Conservation (phyloP, 2,888 invertebrate genomes). For the Hirtodrosophila cameraria region DNA sequence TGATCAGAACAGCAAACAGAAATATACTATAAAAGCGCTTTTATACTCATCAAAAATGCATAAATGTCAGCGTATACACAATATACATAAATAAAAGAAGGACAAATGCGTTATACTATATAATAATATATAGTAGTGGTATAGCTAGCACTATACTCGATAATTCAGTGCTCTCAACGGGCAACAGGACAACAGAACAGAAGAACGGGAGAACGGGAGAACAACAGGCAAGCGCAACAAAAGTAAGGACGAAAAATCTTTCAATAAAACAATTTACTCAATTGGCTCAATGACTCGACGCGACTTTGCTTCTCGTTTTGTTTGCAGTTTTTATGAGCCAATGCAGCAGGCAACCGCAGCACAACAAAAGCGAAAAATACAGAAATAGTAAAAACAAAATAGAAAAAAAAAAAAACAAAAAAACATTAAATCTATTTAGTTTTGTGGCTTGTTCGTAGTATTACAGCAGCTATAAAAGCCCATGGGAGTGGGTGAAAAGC, state of each 20-base stretch:
- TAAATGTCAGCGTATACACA: slow-evolving; percentile 59
- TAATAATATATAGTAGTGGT: slow-evolving; percentile 9
- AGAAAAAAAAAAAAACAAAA: slow-evolving; percentile 7
- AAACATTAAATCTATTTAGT: slow-evolving; percentile 66
- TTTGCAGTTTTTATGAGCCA: slow-evolving; percentile 53
- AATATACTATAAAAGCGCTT: slow-evolving; percentile 26
- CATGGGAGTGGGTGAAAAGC: slow-evolving; percentile 5
- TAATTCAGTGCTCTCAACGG: slow-evolving; percentile 28
- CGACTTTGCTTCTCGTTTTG: slow-evolving; percentile 46
- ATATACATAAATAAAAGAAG: slow-evolving; percentile 15
- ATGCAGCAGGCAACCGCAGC: slow-evolving; percentile 22
- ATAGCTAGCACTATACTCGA: slow-evolving; percentile 10
- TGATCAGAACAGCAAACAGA: neutral
- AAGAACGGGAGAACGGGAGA: slow-evolving; percentile 32
- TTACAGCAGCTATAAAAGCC: slow-evolving; percentile 35
- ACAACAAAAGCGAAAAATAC: too few species aligned
- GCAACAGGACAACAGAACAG: neutral
- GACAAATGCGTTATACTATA: slow-evolving; percentile 21
- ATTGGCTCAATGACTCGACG: slow-evolving; percentile 80
- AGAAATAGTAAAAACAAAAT: slow-evolving; percentile 36
- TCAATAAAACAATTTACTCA: slow-evolving; percentile 81
- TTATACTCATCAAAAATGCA: slow-evolving; percentile 67
- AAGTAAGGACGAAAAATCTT: slow-evolving; percentile 65
- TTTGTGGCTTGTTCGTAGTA: slow-evolving; percentile 69
- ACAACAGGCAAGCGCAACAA: slow-evolving; percentile 48